Conservation (phyloP, 2,113 vertebrate genomes). For the Stigmatopora nigra region DNA sequence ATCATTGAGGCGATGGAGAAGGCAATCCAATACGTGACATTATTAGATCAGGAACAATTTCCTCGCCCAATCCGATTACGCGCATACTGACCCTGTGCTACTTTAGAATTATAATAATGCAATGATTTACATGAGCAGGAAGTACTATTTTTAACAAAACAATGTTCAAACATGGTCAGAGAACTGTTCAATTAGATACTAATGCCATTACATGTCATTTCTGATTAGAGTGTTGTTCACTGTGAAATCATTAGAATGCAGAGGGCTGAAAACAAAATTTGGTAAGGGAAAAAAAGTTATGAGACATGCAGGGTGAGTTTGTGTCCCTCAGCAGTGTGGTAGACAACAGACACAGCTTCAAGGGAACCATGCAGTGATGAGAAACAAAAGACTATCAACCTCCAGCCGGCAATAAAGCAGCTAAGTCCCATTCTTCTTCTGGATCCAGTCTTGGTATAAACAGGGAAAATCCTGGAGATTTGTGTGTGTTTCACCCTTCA, state of each 20-base stretch:
- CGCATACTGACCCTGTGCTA: slow-evolving; percentile 35
- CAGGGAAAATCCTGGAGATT: slow-evolving; percentile 20
- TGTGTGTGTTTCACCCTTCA: slow-evolving; percentile 11
- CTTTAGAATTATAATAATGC: slow-evolving; percentile 38
- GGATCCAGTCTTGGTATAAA: slow-evolving; percentile 27
- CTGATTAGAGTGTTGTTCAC: background rate
- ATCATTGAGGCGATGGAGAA: slow-evolving; percentile 28
- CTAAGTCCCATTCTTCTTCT: slow-evolving; percentile 26
- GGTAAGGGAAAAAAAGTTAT: slow-evolving; percentile 1
- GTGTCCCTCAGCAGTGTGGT: slow-evolving; percentile 35
- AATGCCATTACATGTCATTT: background rate
- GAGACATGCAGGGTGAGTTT: slow-evolving; percentile 4
- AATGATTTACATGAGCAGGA: slow-evolving; percentile 6
- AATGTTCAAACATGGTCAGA: background rate
- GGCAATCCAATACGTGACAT: slow-evolving; percentile 49
- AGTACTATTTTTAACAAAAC: background rate
- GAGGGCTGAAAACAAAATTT: background rate
- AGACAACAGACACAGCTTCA: slow-evolving; percentile 32
- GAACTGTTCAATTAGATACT: background rate
- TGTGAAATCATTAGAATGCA: background rate
- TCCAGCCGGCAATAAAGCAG: slow-evolving; percentile 10
- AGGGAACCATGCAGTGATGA: slow-evolving; percentile 28
- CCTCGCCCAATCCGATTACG: slow-evolving; percentile 56
- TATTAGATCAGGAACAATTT: slow-evolving; percentile 62
- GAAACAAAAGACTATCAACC: slow-evolving; percentile 28